Conservation (phyloP, 2,797 vertebrate species). For the Parauchenoglanis punctatus region DNA sequence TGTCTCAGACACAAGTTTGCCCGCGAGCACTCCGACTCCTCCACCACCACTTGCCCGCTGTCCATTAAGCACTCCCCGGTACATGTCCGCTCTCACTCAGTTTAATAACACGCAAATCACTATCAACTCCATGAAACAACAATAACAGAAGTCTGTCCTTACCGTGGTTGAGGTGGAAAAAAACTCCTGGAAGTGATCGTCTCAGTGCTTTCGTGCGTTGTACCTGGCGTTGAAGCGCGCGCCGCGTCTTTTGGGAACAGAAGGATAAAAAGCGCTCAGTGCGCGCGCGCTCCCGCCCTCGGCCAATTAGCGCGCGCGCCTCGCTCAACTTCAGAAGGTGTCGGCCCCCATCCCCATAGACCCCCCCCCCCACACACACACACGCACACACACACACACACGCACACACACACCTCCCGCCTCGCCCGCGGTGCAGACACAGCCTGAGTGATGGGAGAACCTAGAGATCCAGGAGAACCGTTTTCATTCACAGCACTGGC, state of each 20-base stretch:
- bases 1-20: background rate
- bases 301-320: slow-evolving; percentile 28
- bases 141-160: background rate
- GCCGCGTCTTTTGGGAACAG: slow-evolving; percentile 31
- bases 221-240: slow-evolving; percentile 25
- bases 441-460: slow-evolving; percentile 3
- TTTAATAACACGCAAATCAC: background rate
- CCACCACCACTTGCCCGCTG: background rate
- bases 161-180: background rate
- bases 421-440: background rate
- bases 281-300: background rate
- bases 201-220: background rate
- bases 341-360: accelerated
- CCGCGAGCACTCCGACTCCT: background rate
- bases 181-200: slow-evolving; percentile 1
- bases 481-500: background rate
- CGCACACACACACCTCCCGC: too few species aligned
- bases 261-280: slow-evolving; percentile 27
- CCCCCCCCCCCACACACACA: too few species aligned
- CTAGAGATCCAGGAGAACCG: background rate
- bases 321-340: background rate
- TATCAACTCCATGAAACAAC: background rate
- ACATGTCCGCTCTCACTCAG: background rate
- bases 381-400: too few species aligned
- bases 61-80: background rate